Percentiles rank a stretch among this genome's conserved stretches.
Conservation (phyloP, 2,113 vertebrate genomes). For the Anarrhichthys ocellatus region DNA sequence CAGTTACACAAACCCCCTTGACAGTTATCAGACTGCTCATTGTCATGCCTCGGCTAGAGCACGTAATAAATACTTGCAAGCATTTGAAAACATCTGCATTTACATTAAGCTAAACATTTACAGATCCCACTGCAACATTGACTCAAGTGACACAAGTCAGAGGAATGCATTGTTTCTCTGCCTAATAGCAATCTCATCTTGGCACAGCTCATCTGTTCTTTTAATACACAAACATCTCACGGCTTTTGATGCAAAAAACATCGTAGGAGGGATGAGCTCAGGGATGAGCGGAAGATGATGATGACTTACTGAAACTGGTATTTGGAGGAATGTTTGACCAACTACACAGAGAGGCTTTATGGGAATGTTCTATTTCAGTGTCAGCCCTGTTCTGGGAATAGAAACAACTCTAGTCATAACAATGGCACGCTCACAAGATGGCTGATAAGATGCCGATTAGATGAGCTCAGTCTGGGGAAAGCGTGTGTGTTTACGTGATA, state of each 20-base stretch:
- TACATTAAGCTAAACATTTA: slow-evolving; percentile 34
- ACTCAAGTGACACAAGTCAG: slow-evolving; percentile 1
- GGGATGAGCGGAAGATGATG: slow-evolving; percentile 33
- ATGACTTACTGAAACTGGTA: slow-evolving; percentile 37
- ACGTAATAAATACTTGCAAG: neutral
- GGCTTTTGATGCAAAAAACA: slow-evolving; percentile 8
- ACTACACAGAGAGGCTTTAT: slow-evolving; percentile 9
- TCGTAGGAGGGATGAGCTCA: slow-evolving; percentile 29
- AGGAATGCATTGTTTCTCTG: slow-evolving; percentile 23
- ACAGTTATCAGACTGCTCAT: neutral
- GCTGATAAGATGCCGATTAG: slow-evolving; percentile 75
- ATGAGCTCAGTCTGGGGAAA: slow-evolving; percentile 70
- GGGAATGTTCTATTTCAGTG: slow-evolving; percentile 78
- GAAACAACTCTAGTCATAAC: slow-evolving; percentile 78
- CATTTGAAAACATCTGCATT: slow-evolving; percentile 18
- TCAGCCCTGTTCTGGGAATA: slow-evolving; percentile 72
- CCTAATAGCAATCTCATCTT: slow-evolving; percentile 27
- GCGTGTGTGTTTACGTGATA: slow-evolving; percentile 29
- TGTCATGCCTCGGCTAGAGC: neutral
- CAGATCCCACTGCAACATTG: slow-evolving; percentile 4
- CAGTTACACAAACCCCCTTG: neutral
- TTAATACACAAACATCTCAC: slow-evolving; percentile 21
- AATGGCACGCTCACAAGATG: slow-evolving; percentile 67
- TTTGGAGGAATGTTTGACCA: slow-evolving; percentile 53
- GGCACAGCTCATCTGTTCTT: slow-evolving; percentile 39